These are phyloP conservation scores for Peromyscus aztecus DNA, from an alignment of 2,797 vertebrate genomes.

Conservation along the genomic window DNA sequence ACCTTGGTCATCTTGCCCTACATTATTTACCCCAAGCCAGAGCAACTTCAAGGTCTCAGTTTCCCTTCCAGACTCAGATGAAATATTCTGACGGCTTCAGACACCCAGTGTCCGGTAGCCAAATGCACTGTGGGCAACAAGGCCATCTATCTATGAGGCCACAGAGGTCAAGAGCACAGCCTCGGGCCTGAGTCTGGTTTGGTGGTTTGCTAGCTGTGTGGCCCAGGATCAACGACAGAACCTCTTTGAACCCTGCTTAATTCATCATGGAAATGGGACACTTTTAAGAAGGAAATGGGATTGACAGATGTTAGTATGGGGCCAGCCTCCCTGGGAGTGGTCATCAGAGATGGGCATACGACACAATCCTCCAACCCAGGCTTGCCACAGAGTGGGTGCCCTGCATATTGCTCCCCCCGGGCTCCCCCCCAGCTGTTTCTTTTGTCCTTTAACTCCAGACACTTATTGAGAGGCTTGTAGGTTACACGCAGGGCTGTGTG, in stretches of 20 bases:
- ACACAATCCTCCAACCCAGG: neutral
- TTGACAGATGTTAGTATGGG: neutral
- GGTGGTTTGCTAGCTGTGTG: neutral
- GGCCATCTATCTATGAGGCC: no score
- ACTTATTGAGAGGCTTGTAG: neutral
- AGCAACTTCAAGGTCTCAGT: neutral
- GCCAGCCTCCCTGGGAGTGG: neutral
- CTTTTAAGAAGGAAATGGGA: neutral
- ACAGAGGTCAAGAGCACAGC: neutral
- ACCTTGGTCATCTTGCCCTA: neutral
- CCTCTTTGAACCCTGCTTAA: neutral
- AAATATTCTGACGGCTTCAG: neutral
- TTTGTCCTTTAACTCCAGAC: neutral
- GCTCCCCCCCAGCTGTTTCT: neutral
- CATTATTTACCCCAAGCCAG: neutral
- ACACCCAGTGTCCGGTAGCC: neutral
- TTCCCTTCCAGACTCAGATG: neutral
- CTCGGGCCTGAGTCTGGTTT: neutral
- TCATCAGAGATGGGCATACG: rapidly evolving
- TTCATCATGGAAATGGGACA: neutral
- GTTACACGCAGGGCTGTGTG: constrained; percentile 38
- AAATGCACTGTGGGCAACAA: neutral
- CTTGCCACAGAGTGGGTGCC: neutral
- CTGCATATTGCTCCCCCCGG: neutral
- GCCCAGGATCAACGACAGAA: no score